Percentiles rank a stretch among this genome's conserved stretches.
These are phyloP conservation scores for Drosophila peninsularis DNA, from an alignment of 2,888 invertebrate species.

Conservation along the genomic window DNA sequence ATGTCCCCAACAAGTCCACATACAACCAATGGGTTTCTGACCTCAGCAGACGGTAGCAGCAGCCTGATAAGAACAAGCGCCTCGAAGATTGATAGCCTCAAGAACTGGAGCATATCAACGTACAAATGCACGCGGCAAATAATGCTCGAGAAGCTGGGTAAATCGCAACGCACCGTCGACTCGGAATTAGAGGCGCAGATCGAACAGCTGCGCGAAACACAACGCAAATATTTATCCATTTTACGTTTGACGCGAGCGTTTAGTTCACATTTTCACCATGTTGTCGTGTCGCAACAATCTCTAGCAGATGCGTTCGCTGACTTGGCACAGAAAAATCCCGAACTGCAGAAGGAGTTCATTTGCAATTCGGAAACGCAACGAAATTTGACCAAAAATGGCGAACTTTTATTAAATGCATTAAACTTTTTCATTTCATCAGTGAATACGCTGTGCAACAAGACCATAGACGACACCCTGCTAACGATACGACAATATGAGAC, in stretches of 20 bases:
- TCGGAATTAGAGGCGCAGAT: constrained; percentile 97
- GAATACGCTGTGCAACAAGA: constrained; percentile 97
- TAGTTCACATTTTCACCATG: constrained; percentile 94
- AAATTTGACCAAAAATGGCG: constrained; percentile 96
- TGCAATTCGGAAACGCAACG: constrained; percentile 98
- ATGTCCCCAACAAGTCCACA: constrained; percentile 84
- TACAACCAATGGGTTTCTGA: constrained; percentile 61
- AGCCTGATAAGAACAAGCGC: constrained; percentile 84
- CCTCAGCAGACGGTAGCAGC: constrained; percentile 71
- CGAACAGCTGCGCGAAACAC: constrained; percentile 95
- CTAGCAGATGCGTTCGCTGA: constrained; percentile 97
- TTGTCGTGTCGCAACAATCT: constrained; percentile 93
- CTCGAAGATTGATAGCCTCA: constrained; percentile 95
- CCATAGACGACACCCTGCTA: constrained; percentile 96
- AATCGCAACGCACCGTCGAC: constrained; percentile 95
- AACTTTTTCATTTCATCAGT: constrained; percentile 98
- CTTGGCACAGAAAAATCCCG: constrained; percentile 97
- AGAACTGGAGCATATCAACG: constrained; percentile 98
- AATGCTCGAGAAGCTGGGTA: constrained; percentile 97
- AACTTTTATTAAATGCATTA: constrained; percentile 95
- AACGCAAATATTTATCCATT: constrained; percentile 95
- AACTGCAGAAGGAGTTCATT: constrained; percentile 96
- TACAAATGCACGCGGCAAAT: constrained; percentile 99
- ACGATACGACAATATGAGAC: constrained; percentile 87
- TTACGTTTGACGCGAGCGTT: constrained; percentile 93